These are phyloP conservation scores for Diarsia mendica DNA, from an alignment of 2,888 invertebrate species.

Conservation along the genomic window DNA sequence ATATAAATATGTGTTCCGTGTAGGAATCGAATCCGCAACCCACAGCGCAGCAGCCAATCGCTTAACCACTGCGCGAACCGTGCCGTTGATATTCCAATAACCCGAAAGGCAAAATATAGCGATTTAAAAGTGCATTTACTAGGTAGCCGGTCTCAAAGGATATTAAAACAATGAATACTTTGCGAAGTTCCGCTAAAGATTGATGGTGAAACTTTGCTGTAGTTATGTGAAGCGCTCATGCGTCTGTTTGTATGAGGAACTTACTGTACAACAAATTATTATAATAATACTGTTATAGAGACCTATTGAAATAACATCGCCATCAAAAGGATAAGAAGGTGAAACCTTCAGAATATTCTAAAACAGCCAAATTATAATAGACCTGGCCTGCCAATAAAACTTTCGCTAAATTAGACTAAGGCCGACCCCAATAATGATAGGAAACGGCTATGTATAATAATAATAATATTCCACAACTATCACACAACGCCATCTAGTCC, in stretches of 20 bases:
- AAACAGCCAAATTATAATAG: not conserved
- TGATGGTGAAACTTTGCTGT: conserved; percentile 58
- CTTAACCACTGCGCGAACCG: not conserved
- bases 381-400: not conserved
- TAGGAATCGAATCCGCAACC: not conserved
- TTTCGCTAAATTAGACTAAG: not conserved
- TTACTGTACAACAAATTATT: conserved; percentile 10
- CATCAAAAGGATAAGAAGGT: too few species aligned
- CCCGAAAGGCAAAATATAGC: conserved; percentile 4
- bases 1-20: not conserved
- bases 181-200: conserved; percentile 55
- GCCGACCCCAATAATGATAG: not conserved
- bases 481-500: too few species aligned
- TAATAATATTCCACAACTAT: too few species aligned
- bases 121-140: conserved; percentile 52
- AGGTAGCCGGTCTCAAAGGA: conserved; percentile 52
- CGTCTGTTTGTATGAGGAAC: conserved; percentile 23
- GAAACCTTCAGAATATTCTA: not conserved
- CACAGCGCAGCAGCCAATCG: not conserved
- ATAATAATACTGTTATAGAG: not conserved
- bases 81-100: conserved; percentile 17
- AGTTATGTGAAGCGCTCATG: conserved; percentile 31
- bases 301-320: not conserved
- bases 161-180: conserved; percentile 67
- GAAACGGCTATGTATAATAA: not conserved